phyloP scores from a whole-genome alignment of 2,113 vertebrate species.

The Motacilla alba region DNA sequence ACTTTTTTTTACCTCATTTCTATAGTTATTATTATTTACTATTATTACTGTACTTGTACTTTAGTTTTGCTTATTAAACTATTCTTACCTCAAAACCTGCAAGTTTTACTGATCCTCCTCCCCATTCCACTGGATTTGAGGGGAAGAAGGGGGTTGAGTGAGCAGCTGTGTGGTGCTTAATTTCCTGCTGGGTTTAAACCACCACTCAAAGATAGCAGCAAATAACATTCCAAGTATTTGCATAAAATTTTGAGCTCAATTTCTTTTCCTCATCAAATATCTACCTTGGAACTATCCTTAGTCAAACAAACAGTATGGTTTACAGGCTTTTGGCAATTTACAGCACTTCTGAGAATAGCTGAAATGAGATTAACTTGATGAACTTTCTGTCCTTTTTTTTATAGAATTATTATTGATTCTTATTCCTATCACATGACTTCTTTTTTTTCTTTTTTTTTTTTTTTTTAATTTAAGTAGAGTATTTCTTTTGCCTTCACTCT shows the following conservation, averaged over 20 bases:
- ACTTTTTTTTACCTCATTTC: not conserved
- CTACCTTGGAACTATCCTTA: not conserved
- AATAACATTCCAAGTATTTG: not conserved
- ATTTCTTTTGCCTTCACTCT: not conserved
- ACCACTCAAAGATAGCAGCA: not conserved
- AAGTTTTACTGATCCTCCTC: not conserved
- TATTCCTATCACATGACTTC: not conserved
- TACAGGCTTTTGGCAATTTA: not conserved
- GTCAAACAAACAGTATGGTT: not conserved
- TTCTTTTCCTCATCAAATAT: not conserved
- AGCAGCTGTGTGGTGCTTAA: not conserved
- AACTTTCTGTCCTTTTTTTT: fast-evolving
- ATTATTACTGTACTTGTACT: not conserved
- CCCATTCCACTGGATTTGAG: not conserved
- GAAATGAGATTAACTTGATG: not conserved
- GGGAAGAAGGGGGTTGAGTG: not conserved
- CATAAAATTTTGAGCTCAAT: not conserved
- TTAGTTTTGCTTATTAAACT: not conserved
- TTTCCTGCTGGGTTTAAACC: not conserved
- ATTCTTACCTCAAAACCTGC: not conserved
- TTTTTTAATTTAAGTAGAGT: not conserved
- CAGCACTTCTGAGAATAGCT: not conserved
- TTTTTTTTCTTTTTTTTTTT: too few species aligned
- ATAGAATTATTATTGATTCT: not conserved
- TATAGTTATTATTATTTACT: not conserved